phyloP scores from a whole-genome alignment of 2,113 vertebrate species.

The Chloropsis hardwickii region DNA sequence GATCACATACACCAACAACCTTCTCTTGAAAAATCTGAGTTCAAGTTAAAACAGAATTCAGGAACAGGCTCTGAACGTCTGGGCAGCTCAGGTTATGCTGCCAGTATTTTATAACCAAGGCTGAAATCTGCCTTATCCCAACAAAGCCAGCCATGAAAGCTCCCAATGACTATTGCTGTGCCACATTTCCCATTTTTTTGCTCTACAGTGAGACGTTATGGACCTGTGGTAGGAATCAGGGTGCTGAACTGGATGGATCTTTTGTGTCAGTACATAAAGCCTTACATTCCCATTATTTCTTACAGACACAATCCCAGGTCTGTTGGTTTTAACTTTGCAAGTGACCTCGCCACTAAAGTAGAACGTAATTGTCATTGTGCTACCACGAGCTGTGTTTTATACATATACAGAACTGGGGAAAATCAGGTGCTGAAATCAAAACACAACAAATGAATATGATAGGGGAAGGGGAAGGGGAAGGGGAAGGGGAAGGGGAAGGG shows the following conservation, averaged over 20 bases:
- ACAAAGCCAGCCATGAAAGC: not conserved
- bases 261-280: not conserved
- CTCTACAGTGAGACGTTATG: not conserved
- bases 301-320: not conserved
- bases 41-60: not conserved
- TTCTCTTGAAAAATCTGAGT: not conserved
- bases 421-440: not conserved
- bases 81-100: not conserved
- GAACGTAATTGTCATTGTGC: not conserved
- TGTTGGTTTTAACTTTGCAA: not conserved
- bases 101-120: not conserved
- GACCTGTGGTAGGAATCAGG: not conserved
- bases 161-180: not conserved
- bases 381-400: not conserved
- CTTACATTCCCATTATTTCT: not conserved
- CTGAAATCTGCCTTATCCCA: not conserved
- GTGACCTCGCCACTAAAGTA: not conserved
- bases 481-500: no score
- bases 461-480: not conserved
- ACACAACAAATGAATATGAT: not conserved
- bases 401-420: not conserved
- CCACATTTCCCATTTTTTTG: not conserved
- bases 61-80: not conserved
- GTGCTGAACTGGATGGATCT: not conserved
- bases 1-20: not conserved